Percentiles rank a stretch among this genome's conserved stretches.
These are phyloP conservation scores for Eretmochelys imbricata DNA, from an alignment of 2,113 vertebrate genomes.

Conservation along the genomic window DNA sequence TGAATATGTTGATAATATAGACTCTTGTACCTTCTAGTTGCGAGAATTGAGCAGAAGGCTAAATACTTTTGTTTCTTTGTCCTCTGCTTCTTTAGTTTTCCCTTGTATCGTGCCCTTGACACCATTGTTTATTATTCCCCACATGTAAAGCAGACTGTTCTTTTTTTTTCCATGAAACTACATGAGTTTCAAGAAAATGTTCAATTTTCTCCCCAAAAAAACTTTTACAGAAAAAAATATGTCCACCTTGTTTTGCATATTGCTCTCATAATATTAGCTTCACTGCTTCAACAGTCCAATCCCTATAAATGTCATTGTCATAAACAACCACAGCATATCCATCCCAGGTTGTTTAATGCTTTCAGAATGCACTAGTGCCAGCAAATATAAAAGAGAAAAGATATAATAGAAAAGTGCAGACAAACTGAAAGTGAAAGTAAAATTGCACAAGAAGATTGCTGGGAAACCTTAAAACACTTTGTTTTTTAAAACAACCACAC, in stretches of 20 bases:
- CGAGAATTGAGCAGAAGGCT: rapidly evolving
- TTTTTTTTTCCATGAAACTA: background rate
- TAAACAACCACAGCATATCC: background rate
- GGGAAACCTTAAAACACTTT: background rate
- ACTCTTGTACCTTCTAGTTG: background rate
- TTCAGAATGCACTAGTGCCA: background rate
- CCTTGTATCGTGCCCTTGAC: background rate
- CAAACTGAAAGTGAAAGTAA: background rate
- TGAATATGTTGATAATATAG: background rate
- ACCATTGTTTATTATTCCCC: background rate
- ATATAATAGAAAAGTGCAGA: background rate
- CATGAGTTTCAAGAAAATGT: background rate
- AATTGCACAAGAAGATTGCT: background rate
- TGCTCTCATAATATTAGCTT: background rate
- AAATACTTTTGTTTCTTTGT: background rate
- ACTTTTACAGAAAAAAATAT: background rate
- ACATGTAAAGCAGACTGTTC: background rate
- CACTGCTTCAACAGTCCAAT: background rate
- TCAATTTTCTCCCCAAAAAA: background rate
- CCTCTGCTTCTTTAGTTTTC: background rate
- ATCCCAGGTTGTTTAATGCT: background rate
- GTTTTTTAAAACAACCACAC: background rate
- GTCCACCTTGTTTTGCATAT: background rate
- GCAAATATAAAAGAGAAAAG: background rate
- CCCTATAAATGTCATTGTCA: background rate